Evolutionary conservation across 2,797 vertebrate genomes (phyloP).

Genomic region (Anomalospiza imberbis): DNA sequence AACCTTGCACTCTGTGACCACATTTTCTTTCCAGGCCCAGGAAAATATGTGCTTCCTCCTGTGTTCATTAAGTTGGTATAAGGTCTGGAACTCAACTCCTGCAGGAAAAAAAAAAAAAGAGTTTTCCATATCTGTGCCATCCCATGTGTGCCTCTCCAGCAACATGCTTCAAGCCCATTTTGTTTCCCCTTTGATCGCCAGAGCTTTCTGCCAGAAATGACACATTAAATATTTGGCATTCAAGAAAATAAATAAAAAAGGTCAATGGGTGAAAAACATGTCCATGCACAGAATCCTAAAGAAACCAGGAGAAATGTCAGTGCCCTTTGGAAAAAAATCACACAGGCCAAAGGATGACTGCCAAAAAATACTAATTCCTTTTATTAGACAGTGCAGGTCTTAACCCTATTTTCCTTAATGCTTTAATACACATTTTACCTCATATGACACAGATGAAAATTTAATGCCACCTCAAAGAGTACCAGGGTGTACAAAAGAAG

Average conservation of each 20-base stretch:
- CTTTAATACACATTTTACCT: neutral
- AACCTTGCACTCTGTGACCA: neutral
- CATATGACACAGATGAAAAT: neutral
- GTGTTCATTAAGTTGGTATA: neutral
- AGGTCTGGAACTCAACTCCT: neutral
- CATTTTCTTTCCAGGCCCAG: neutral
- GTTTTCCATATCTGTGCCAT: neutral
- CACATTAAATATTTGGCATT: neutral
- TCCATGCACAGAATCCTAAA: neutral
- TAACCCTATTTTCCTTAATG: neutral
- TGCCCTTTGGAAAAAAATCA: neutral
- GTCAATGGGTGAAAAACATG: neutral
- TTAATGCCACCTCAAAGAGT: neutral
- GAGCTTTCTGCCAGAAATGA: neutral
- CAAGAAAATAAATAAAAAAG: neutral
- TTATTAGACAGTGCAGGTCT: neutral
- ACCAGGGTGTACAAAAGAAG: neutral
- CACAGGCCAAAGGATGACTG: neutral
- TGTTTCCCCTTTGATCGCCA: neutral
- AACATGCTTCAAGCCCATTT: neutral
- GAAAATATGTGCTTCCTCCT: constrained; percentile 7
- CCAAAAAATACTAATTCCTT: constrained; percentile 11
- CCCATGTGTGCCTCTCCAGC: neutral
- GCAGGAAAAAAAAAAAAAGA: neutral
- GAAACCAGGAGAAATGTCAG: neutral